Evolutionary conservation across 2,113 vertebrate genomes (phyloP), one percentile per base, ranked within the genome.

Genomic region (Clarias macrocephalus): DNA sequence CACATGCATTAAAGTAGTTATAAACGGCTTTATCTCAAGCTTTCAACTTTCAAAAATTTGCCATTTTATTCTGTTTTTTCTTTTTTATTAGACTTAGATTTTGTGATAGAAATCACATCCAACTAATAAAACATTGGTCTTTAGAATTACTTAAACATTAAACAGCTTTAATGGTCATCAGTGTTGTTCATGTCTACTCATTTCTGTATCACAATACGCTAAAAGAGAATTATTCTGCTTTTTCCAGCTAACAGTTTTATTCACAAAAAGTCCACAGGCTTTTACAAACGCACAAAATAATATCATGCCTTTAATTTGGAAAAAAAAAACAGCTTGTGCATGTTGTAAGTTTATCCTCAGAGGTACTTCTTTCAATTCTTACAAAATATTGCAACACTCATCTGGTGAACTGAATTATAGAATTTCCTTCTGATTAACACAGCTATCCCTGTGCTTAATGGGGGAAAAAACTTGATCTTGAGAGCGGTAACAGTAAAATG

Each of bases 81-180:
- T 21, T 73, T 10, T 42, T 42, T 42, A 42, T 73, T 12, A 21
- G 19, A 42, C 19, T 73, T 42, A 4, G 18, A 73, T 73, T 73
- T 18, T 73, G 18, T 48, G 10, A 48, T 54, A 68, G 63, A 84
- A 60, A 84, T 33, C 56, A 59, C 83, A 84, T 73, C 59, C 73
- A 54, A 84, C 59, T 48, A 68, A 65, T 30, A 25, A 68, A 85
- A 70, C 48, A 73, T 16, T 54, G 30, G 19, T 48, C 59, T n/a
- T 82, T 42, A n/a, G 30, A 33, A 62, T 37, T 23, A 62, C 70
- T 85, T 60, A 72, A 42, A 52, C 48, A 76, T 11, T n/a, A 77
- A 76, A 15, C 15, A 8, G 2, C 1, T 37, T 33, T 23, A 73
- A 48, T 42, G 42, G 23, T 73, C 33, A 75, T 48, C 72, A 75